Base-by-base conservation (phyloP, 2,113 vertebrate species). In the Ciconia boyciana region DNA sequence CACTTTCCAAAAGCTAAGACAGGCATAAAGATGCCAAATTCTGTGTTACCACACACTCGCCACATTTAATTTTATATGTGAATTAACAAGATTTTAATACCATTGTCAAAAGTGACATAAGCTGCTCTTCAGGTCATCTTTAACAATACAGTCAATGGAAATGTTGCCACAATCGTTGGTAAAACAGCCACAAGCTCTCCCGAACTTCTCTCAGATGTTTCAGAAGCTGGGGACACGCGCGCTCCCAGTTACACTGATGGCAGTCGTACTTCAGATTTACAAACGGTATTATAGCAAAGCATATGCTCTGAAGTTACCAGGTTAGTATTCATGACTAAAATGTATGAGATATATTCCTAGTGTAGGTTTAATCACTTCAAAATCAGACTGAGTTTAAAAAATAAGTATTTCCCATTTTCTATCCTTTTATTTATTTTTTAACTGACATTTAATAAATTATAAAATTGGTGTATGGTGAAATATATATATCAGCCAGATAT, bases 401-500 rank as follows among this genome's bases (percentile, higher is more conserved):
- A 60, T 96, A 97, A 97, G 84, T 96, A 94, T 97, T 97, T 97
- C 94, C 95, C 97, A 94, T 95, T 97, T 96, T 97, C 93, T 96
- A 93, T 62, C 85, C 92, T 96, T 97, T 96, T 97, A 92, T 97
- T 96, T 87, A 64, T 68, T 79, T 96, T 97, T 93, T 93, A 96
- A 98, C 96, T 93, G 96, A 98, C 97, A 98, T 96, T 97, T 92
- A 97, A 97, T 96, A 96, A 97, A 98, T 98, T 98, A 98, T 97
- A 93, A 97, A 97, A 97, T 95, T 72, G 97, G 93, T 94, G 89
- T 97, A 98, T 94, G 97, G 95, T 98, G 97, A 98, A 94, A 96
- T 96, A 95, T 95, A 96, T 97, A 96, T 97, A 89, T 97, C 96
- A 97, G 98, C 97, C 97, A 96, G 96, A 97, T 97, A 96, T 97